Base-by-base conservation (phyloP, 1,140 invertebrate species). In the Drosophila funebris region DNA sequence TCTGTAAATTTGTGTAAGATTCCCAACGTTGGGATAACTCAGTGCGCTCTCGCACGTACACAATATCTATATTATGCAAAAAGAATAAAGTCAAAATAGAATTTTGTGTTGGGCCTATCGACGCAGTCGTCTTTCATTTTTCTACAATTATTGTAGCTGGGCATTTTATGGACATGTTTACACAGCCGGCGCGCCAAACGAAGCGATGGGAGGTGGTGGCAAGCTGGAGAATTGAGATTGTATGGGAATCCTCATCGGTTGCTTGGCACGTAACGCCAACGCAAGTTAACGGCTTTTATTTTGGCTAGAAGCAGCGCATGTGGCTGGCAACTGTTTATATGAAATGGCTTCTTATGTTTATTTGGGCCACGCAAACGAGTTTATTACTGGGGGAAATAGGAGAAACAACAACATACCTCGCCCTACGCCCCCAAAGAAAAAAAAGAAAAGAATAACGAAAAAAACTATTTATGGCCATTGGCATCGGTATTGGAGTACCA, bases 391-490 rank as follows among this genome's bases (percentile, higher is more conserved):
- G 70, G n/a, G 13, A 50, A 84, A 84, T 84, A 58, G 80, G 60
- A 70, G 76, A 84, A 83, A 81, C 73, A 81, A 81, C 73, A 81
- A 39, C 52, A 36, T 18, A 22, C 37, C 31, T 33, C 36, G 22
- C 22, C 14, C 14, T 37, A 36, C 16, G 22, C 44, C 14, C 8
- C 31, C 13, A 27, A 41, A 50, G 33, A 22, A 69, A 48, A 48
- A 62, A 31, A 9, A n/a, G 46, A 22, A 22, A 29, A 16, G 68
- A 70, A n/a, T n/a, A n/a, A n/a, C n/a, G n/a, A 60, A 24, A 63
- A 54, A 39, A 84, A 85, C 82, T 84, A 84, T 84, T 84, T 84
- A 84, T 84, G 77, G 81, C 57, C 82, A 81, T 77, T 84, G 81
- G 82, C 80, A 66, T 74, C 43, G 68, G 76, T 67, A 76, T 69